These are phyloP conservation scores for Toxotes lorentzi DNA, from an alignment of 2,797 vertebrate species.

Conservation along the genomic window DNA sequence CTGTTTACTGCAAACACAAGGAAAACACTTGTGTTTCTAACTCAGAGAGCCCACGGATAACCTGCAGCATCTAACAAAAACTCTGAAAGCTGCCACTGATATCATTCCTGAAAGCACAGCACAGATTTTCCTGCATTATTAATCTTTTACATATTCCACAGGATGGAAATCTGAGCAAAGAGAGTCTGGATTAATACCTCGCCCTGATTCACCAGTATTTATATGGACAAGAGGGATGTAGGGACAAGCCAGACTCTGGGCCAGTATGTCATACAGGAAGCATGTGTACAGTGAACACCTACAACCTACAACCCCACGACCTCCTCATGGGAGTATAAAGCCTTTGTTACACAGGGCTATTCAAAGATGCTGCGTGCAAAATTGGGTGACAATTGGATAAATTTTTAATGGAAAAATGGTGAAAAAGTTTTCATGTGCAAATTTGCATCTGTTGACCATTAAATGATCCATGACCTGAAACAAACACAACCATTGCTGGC, in stretches of 20 bases:
- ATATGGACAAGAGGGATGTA: neutral
- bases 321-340: neutral
- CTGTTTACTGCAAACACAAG: neutral
- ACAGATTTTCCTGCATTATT: conserved; percentile 14
- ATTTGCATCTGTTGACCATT: neutral
- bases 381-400: neutral
- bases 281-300: neutral
- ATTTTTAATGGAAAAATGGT: too few species aligned
- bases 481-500: neutral
- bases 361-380: neutral
- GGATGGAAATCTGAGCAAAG: conserved; percentile 6
- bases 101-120: conserved; percentile 34
- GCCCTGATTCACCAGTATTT: neutral
- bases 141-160: conserved; percentile 9
- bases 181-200: conserved; percentile 31
- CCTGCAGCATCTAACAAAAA: neutral
- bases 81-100: neutral
- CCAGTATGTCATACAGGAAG: neutral
- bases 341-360: neutral
- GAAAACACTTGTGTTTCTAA: neutral
- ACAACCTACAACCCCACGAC: neutral
- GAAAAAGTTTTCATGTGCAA: neutral
- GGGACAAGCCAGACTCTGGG: neutral
- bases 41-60: neutral
- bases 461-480: conserved; percentile 3